Percentiles rank a stretch among this genome's conserved stretches.
Evolutionary conservation across 2,113 vertebrate genomes (phyloP).

Genomic region (Butorides virescens): DNA sequence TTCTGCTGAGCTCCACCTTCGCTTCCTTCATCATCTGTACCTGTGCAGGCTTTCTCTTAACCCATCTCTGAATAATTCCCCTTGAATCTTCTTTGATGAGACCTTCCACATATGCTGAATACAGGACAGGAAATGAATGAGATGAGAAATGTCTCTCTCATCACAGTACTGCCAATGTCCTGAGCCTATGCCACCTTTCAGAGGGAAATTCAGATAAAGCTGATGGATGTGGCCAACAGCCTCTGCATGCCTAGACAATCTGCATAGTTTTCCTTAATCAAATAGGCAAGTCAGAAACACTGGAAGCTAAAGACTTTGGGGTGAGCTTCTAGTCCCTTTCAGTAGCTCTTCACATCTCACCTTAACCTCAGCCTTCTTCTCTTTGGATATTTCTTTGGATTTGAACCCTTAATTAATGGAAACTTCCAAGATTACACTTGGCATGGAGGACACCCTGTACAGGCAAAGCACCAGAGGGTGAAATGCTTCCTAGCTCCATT

Average conservation of each 20-base stretch:
- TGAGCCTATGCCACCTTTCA: not conserved
- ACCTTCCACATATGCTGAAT: not conserved
- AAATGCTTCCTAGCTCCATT: not conserved
- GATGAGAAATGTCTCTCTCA: conserved; percentile 9
- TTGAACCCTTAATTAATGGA: not conserved
- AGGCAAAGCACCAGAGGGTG: not conserved
- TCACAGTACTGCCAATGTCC: not conserved
- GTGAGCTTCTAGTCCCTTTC: not conserved
- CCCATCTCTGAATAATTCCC: not conserved
- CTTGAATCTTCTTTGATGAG: not conserved
- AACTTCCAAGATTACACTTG: not conserved
- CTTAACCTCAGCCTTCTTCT: not conserved
- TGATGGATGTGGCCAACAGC: not conserved
- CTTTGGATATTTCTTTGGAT: not conserved
- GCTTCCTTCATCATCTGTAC: not conserved
- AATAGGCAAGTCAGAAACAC: not conserved
- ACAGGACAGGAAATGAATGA: not conserved
- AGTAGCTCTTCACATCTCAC: conserved; percentile 35
- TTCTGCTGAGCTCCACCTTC: not conserved
- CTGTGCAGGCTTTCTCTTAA: not conserved
- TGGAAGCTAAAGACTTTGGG: not conserved
- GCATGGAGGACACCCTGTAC: not conserved
- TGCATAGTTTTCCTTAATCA: conserved; percentile 20
- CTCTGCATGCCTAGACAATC: conserved; percentile 19
- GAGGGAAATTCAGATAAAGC: not conserved